Evolutionary conservation across 2,797 vertebrate species (phyloP), one percentile per base, ranked within the genome.

Genomic region (Malurus splendens): DNA sequence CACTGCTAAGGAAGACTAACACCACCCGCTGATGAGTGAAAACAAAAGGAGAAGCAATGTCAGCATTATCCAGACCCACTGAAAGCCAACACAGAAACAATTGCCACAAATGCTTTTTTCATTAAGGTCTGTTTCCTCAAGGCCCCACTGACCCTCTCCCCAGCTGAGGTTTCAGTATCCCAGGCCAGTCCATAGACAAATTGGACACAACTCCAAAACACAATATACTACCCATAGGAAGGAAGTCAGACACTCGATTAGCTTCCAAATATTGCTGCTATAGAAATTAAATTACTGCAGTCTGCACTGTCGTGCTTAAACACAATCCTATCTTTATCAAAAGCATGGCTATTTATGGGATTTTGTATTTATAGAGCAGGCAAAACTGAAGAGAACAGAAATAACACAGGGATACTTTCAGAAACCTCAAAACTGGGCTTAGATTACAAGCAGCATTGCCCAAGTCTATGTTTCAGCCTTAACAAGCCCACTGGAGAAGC

Each of bases 341-440:
- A 28, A 55, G 32, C 55, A 33, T 25, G 77, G 24, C 71, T 93
- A 87, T 93, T 94, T 95, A 93, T 39, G 51, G 80, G 54, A 48
- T 78, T 89, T 93, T 60, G 5, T 89, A 93, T 94, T 93, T 95
- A 86, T 64, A 90, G 60, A 85, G 61, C 71, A 78, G 61, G 48
- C 78, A 87, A 90, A 91, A 86, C 68, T 66, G 71, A 55, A 71
- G 52, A 81, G 78, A 90, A 71, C 73, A 92, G 77, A 90, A 94
- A 93, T 91, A 93, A 76, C 78, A 86, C 1, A 25, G 74, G 47
- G 67, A 70, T 81, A 75, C 77, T 93, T 93, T 87, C 28, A 89
- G 67, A 95, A 95, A 77, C 62, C 88, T 82, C 41, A 77, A 85
- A 42, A 45, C 28, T 24, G 85, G 44, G 44, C 51, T 95, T 74